Evolutionary conservation across 2,888 invertebrate genomes (phyloP).

Genomic region (Mellilla xanthometata): DNA sequence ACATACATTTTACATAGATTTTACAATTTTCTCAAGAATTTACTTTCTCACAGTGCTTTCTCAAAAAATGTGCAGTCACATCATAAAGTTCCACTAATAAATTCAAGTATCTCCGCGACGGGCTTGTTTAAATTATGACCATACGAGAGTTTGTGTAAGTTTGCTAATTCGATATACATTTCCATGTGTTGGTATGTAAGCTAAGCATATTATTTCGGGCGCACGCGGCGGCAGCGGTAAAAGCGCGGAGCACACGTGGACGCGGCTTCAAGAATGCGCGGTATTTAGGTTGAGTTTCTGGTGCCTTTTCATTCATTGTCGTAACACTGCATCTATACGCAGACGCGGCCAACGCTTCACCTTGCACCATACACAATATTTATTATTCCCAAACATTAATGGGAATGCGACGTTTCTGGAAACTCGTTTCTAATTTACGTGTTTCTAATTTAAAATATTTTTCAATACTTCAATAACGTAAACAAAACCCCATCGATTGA

Average conservation of each 20-base stretch:
- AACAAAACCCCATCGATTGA: constrained; percentile 36
- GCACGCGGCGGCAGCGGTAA: constrained; percentile 52
- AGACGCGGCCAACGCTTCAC: constrained; percentile 31
- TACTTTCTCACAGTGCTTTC: neutral
- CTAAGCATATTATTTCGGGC: constrained; percentile 67
- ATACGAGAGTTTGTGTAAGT: constrained; percentile 39
- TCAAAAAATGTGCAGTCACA: constrained; percentile 1
- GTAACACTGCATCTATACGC: constrained; percentile 69
- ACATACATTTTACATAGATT: too few species aligned
- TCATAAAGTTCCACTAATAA: constrained; percentile 33
- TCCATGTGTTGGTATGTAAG: constrained; percentile 62
- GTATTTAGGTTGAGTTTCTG: constrained; percentile 81
- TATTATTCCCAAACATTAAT: constrained; percentile 59
- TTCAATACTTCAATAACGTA: constrained; percentile 34
- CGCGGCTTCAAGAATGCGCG: constrained; percentile 70
- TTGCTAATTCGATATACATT: constrained; percentile 64
- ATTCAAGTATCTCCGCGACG: constrained; percentile 19
- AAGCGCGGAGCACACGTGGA: constrained; percentile 72
- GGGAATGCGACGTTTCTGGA: constrained; percentile 55
- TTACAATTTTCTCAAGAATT: too few species aligned
- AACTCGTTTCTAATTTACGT: constrained; percentile 48
- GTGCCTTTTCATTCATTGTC: constrained; percentile 80
- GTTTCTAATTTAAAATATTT: constrained; percentile 30
- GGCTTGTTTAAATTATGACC: constrained; percentile 41
- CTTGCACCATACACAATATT: constrained; percentile 44